Evolutionary conservation across 2,797 vertebrate species (phyloP).

Genomic region (Scolopax bukidnonensis): DNA sequence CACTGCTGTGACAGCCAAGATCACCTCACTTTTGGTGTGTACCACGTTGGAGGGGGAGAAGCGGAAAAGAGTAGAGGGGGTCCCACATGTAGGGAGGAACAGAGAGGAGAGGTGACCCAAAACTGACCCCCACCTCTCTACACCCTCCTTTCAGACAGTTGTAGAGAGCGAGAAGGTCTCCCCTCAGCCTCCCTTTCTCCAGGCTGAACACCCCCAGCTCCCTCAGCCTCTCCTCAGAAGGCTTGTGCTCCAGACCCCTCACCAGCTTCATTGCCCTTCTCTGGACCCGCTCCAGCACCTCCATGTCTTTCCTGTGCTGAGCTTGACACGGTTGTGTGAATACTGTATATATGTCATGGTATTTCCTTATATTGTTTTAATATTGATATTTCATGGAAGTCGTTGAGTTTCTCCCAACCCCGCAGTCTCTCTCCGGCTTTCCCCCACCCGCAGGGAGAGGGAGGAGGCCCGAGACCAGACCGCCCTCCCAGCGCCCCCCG

Average conservation of each 20-base stretch:
- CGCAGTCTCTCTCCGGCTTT: background rate
- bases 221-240: too few species aligned
- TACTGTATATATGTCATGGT: background rate
- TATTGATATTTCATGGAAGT: background rate
- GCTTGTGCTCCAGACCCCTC: too few species aligned
- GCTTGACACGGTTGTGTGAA: background rate
- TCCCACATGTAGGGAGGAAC: background rate
- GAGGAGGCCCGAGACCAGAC: background rate
- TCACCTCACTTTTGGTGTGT: too few species aligned
- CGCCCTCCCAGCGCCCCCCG: too few species aligned
- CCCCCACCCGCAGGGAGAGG: background rate
- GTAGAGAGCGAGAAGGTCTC: too few species aligned
- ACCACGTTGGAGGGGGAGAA: background rate
- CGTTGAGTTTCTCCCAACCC: background rate
- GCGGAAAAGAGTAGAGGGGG: background rate
- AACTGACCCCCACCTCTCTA: background rate
- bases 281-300: too few species aligned
- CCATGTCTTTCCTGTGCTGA: too few species aligned
- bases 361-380: background rate
- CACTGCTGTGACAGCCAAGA: background rate
- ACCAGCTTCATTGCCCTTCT: too few species aligned
- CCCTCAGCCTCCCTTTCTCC: too few species aligned
- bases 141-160: too few species aligned
- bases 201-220: too few species aligned
- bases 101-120: too few species aligned